Conservation (phyloP, 2,888 invertebrate species). For the Megamerina dolium region DNA sequence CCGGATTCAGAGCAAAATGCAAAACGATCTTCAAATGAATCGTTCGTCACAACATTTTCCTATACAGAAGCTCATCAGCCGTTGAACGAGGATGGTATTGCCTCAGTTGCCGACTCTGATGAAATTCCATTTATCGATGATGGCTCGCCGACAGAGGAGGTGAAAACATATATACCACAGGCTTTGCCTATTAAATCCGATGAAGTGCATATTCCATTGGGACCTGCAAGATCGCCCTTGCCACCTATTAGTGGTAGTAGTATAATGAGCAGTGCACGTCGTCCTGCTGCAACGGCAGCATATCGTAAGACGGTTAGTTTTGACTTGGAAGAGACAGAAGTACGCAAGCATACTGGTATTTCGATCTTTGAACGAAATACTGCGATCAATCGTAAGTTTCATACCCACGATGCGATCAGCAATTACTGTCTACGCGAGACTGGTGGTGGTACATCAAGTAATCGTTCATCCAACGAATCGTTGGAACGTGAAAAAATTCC, state of each 20-base stretch:
- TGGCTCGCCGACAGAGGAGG: constrained; percentile 44
- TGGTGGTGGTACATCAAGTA: constrained; percentile 11
- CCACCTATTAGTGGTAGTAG: constrained; percentile 20
- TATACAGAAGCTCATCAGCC: constrained; percentile 46
- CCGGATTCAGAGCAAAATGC: constrained; percentile 23
- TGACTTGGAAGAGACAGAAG: constrained; percentile 36
- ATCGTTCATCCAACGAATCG: constrained; percentile 33
- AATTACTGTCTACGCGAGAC: constrained; percentile 23
- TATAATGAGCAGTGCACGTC: constrained; percentile 27
- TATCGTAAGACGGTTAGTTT: constrained; percentile 49
- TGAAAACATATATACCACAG: constrained; percentile 25
- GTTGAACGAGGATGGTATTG: constrained; percentile 46
- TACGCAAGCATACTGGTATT: constrained; percentile 12
- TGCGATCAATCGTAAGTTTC: constrained; percentile 36
- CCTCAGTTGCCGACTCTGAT: constrained; percentile 43
- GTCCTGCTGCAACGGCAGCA: constrained; percentile 25
- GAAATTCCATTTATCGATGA: constrained; percentile 51
- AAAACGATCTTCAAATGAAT: constrained; percentile 38
- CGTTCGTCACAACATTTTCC: constrained; percentile 35
- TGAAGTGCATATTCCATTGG: neutral
- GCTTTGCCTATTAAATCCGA: neutral
- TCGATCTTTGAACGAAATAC: constrained; percentile 13
- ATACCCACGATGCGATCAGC: constrained; percentile 42
- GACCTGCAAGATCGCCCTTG: neutral
- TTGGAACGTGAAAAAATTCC: constrained; percentile 31